These are phyloP conservation scores for Osmoderma eremita DNA, from an alignment of 2,888 invertebrate genomes.

Conservation along the genomic window DNA sequence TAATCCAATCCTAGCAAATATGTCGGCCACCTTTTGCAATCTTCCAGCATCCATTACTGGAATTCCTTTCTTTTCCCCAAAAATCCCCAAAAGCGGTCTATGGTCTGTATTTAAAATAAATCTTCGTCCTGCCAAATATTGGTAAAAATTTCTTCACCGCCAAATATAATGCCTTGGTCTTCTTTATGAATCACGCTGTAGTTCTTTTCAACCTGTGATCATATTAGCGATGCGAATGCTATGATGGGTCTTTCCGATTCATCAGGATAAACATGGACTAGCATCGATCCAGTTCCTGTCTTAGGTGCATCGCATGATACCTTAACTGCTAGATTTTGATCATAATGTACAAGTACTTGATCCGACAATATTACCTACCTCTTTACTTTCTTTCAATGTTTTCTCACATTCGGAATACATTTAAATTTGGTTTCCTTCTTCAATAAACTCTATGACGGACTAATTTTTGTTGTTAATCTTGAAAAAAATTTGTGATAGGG, in stretches of 20 bases:
- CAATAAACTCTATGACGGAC: conserved; percentile 24
- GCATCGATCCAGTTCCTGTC: no score
- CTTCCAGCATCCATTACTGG: conserved; percentile 54
- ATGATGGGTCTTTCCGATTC: conserved; percentile 44
- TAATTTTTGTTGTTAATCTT: no score
- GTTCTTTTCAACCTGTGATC: conserved; percentile 2
- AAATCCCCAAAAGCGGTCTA: conserved; percentile 53
- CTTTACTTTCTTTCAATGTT: conserved; percentile 23
- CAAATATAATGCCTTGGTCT: conserved; percentile 53
- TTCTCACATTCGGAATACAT: conserved; percentile 3
- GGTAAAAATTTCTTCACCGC: conserved; percentile 52
- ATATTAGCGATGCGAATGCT: not conserved
- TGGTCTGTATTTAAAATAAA: conserved; percentile 55
- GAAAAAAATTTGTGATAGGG: conserved; percentile 24
- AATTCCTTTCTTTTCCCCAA: conserved; percentile 52
- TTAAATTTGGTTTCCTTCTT: not conserved
- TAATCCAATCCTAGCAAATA: not conserved
- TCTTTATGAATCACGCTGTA: conserved; percentile 50
- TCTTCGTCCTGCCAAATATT: conserved; percentile 53
- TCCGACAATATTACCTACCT: conserved; percentile 21
- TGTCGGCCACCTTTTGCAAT: conserved; percentile 53
- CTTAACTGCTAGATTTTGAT: not conserved
- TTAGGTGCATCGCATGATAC: not conserved
- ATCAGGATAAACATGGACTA: conserved; percentile 41
- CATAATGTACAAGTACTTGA: conserved; percentile 21